Conservation (phyloP, 1,140 invertebrate genomes). For the Caenorhabditis inopinata region DNA sequence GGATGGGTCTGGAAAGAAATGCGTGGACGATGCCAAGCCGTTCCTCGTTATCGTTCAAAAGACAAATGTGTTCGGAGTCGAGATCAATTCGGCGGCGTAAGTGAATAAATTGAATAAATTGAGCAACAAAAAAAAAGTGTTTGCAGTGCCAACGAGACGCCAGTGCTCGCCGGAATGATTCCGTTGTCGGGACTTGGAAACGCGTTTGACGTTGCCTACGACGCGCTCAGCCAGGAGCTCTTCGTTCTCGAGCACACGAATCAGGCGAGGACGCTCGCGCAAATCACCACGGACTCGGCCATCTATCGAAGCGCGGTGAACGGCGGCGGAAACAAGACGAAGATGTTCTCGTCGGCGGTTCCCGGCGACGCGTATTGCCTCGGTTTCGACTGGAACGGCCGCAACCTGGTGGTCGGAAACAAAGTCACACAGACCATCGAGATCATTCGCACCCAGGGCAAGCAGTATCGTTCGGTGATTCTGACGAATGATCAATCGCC, state of each 20-base stretch:
- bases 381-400: slow-evolving; percentile 91
- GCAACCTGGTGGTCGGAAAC: slow-evolving; percentile 92
- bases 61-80: slow-evolving; percentile 68
- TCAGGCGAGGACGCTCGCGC: slow-evolving; percentile 69
- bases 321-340: slow-evolving; percentile 82
- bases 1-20: slow-evolving; percentile 62
- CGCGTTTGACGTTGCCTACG: slow-evolving; percentile 86
- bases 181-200: slow-evolving; percentile 87
- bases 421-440: slow-evolving; percentile 86
- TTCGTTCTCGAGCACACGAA: slow-evolving; percentile 63
- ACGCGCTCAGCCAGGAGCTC: slow-evolving; percentile 75
- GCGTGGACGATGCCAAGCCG: slow-evolving; percentile 68
- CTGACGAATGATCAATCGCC: slow-evolving; percentile 85
- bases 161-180: slow-evolving; percentile 61
- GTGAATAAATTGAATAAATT: not conserved
- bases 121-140: not conserved
- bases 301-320: slow-evolving; percentile 72
- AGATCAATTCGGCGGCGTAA: slow-evolving; percentile 44
- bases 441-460: slow-evolving; percentile 74
- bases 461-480: slow-evolving; percentile 78
- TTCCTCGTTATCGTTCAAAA: slow-evolving; percentile 88
- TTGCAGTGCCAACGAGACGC: slow-evolving; percentile 46
- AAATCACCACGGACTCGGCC: slow-evolving; percentile 55
- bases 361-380: slow-evolving; percentile 86
- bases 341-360: slow-evolving; percentile 76